Conservation (phyloP, 2,888 invertebrate species). For the Catonia carolina region DNA sequence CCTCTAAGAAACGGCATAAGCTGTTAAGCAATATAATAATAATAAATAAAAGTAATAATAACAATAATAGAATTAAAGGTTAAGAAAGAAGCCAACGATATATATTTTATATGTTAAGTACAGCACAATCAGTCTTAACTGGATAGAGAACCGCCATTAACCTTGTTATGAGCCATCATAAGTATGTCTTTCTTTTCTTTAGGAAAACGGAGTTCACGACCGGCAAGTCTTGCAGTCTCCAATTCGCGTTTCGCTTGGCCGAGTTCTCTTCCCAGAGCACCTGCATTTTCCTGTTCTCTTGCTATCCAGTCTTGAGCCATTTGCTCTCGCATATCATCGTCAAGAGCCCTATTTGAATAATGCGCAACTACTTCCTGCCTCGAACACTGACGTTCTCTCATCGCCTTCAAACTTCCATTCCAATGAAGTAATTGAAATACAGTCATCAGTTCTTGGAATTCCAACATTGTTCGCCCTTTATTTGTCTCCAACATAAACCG, state of each 20-base stretch:
- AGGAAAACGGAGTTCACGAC: slow-evolving; percentile 84
- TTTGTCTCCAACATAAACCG: slow-evolving; percentile 59
- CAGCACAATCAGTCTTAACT: slow-evolving; percentile 20
- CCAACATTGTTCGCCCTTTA: slow-evolving; percentile 79
- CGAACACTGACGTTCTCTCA: slow-evolving; percentile 91
- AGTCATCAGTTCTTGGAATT: slow-evolving; percentile 96
- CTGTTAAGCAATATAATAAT: too few species aligned
- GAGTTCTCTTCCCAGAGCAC: slow-evolving; percentile 73
- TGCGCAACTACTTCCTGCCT: slow-evolving; percentile 80
- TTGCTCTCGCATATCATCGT: slow-evolving; percentile 92
- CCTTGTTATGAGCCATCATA: slow-evolving; percentile 79
- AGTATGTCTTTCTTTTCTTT: slow-evolving; percentile 94
- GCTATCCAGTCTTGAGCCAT: slow-evolving; percentile 96
- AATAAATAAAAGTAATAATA: too few species aligned
- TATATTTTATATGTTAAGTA: not conserved
- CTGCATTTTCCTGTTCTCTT: slow-evolving; percentile 60
- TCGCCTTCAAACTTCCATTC: slow-evolving; percentile 93
- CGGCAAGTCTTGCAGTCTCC: slow-evolving; percentile 76
- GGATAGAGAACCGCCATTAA: slow-evolving; percentile 40
- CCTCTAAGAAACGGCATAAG: not conserved
- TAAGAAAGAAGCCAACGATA: too few species aligned
- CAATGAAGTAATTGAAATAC: slow-evolving; percentile 93
- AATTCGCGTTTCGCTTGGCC: slow-evolving; percentile 80
- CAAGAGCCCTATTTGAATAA: slow-evolving; percentile 84
- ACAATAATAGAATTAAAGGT: too few species aligned